phyloP scores from a whole-genome alignment of 2,797 vertebrate genomes.

The Acanthis flammea region DNA sequence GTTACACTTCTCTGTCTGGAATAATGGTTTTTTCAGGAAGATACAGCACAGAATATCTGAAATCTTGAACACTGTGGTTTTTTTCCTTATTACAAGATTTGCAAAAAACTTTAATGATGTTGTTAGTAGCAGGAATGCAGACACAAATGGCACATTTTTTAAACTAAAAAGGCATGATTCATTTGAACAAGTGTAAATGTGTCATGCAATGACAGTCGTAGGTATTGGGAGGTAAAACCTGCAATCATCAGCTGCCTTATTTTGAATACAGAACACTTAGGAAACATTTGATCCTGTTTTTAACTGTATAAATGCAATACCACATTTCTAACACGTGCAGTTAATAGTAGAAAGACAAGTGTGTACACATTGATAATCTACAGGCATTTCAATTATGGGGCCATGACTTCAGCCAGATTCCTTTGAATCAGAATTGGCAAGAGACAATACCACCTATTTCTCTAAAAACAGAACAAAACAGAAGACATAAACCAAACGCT shows the following conservation, averaged over 20 bases:
- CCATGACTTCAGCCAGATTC: background rate
- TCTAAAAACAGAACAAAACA: background rate
- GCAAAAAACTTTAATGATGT: background rate
- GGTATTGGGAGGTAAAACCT: background rate
- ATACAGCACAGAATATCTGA: background rate
- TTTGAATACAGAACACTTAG: background rate
- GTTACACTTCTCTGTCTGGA: background rate
- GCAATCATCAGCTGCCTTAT: background rate
- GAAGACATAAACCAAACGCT: background rate
- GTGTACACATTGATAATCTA: background rate
- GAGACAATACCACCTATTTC: background rate
- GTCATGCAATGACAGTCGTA: background rate
- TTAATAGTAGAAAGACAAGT: background rate
- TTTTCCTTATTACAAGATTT: background rate
- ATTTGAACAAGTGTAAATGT: background rate
- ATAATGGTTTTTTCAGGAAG: background rate
- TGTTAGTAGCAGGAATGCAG: background rate
- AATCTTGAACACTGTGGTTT: background rate
- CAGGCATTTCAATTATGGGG: background rate
- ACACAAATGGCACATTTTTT: background rate
- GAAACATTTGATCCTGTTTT: background rate
- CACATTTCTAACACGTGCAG: background rate
- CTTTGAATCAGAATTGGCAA: background rate
- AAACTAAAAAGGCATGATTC: background rate
- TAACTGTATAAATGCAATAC: background rate